Conservation (phyloP, 2,113 vertebrate genomes). For the Budorcas taxicolor region DNA sequence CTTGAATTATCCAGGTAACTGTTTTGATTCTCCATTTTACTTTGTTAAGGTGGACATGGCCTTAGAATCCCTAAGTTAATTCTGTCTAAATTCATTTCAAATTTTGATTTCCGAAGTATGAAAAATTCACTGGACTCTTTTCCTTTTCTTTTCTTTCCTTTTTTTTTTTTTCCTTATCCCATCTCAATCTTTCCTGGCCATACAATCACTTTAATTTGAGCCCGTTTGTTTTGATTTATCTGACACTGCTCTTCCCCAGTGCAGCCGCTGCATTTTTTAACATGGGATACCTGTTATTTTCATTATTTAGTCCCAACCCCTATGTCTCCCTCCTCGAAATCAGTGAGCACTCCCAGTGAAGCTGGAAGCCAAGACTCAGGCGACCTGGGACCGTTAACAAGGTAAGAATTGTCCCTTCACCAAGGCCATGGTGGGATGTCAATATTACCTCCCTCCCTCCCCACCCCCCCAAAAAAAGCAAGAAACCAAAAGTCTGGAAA, state of each 20-base stretch:
- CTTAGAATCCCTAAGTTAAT: constrained; percentile 60
- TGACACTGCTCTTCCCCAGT: constrained; percentile 85
- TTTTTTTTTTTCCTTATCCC: constrained; percentile 78
- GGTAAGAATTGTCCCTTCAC: constrained; percentile 81
- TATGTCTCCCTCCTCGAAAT: constrained; percentile 97
- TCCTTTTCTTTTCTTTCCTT: constrained; percentile 81
- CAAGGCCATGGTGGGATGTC: not conserved
- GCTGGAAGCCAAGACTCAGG: constrained; percentile 96
- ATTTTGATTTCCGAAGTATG: constrained; percentile 72
- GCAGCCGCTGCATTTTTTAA: constrained; percentile 88
- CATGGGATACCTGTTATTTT: constrained; percentile 89
- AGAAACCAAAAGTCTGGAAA: not conserved
- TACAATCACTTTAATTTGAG: constrained; percentile 78
- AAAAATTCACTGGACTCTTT: constrained; percentile 84
- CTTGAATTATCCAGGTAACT: constrained; percentile 26
- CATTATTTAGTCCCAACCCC: constrained; percentile 95
- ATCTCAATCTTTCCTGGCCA: constrained; percentile 83
- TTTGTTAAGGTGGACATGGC: constrained; percentile 60
- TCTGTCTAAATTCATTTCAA: constrained; percentile 81
- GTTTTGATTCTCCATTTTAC: constrained; percentile 56
- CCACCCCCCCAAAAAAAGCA: not conserved
- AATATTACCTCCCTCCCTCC: not conserved
- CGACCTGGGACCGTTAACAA: constrained; percentile 89
- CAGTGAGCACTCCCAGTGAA: constrained; percentile 98
- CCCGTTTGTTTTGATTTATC: constrained; percentile 81